Evolutionary conservation across 2,888 invertebrate species (phyloP), one percentile per base, ranked within the genome.

Genomic region (Drosophila planitibia): DNA sequence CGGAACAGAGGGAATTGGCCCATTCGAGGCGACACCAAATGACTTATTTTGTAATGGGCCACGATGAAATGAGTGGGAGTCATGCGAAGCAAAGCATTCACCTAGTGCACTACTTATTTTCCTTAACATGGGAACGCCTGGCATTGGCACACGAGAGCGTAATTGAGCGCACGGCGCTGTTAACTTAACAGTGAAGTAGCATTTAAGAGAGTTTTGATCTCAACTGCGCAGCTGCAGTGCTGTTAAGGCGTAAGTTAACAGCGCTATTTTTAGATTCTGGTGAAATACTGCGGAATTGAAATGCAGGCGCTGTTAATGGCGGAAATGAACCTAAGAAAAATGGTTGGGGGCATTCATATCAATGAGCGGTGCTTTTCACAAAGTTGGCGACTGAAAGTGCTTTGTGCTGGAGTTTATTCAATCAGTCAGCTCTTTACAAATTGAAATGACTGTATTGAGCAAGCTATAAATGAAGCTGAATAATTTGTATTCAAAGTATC

Each of bases 191-290:
- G 78, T 1, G 10, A 10, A 19, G 5, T 80, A 83, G 82, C 85
- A 87, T 89, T 87, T 89, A 87, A 87, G 87, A 87, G 87, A 59
- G 58, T 25, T 10, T 3, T 3, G 3, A 12, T 7, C 5, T 0
- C 7, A 25, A 60, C 30, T 85, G 87, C 85, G 83, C 85, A 89
- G 63, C 52, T 70, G 81, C 83, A 47, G 5, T 54, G 54, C 70
- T 74, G 74, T 74, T 75, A 70, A 54, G 9, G 4, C 5, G 4
- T 12, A 28, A 3, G 22, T 33, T 63, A 64, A 68, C 75, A 68
- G 74, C 5, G 19, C 9, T 32, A 39, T 35, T 54, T 49, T 59
- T 51, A 58, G n/a, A 30, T 19, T 22, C 19, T 10, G 3, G 25
- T 32, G 58, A 63, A 68, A 67, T 49, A 5, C 12, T 28, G 16